Conservation (phyloP, 2,888 invertebrate genomes). For the Drosophila pseudotalamancana region DNA sequence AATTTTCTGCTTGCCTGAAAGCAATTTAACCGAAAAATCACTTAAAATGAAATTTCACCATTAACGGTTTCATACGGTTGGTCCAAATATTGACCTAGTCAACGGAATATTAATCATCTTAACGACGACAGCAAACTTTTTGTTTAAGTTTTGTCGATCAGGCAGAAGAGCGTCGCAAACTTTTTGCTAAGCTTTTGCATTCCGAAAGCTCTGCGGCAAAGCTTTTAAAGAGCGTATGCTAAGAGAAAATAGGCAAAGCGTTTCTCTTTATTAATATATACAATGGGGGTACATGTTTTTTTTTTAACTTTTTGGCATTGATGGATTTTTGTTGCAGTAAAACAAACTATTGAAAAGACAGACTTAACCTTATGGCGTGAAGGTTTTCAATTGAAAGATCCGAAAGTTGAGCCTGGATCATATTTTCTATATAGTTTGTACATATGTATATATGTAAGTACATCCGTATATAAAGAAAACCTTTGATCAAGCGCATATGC, state of each 20-base stretch:
- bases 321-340: constrained; percentile 28
- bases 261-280: constrained; percentile 7
- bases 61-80: constrained; percentile 42
- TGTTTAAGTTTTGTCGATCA: constrained; percentile 34
- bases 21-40: constrained; percentile 34
- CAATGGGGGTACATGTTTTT: background rate
- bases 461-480: background rate
- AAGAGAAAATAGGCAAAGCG: constrained; percentile 21
- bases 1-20: constrained; percentile 45
- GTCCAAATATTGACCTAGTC: constrained; percentile 73
- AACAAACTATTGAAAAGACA: constrained; percentile 24
- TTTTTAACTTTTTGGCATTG: constrained; percentile 37
- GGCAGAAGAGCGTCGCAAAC: constrained; percentile 1
- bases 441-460: background rate
- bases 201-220: constrained; percentile 30
- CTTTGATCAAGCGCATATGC: too few species aligned
- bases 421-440: background rate
- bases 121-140: constrained; percentile 20
- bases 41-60: constrained; percentile 67
- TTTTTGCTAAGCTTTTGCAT: constrained; percentile 35
- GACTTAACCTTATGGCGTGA: constrained; percentile 47
- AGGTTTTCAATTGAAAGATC: constrained; percentile 32
- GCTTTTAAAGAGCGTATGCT: constrained; percentile 31
- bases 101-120: constrained; percentile 59
- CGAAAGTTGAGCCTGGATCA: background rate